These are phyloP conservation scores for Microcebus griseorufus DNA, from an alignment of 2,113 vertebrate genomes.

Conservation along the genomic window DNA sequence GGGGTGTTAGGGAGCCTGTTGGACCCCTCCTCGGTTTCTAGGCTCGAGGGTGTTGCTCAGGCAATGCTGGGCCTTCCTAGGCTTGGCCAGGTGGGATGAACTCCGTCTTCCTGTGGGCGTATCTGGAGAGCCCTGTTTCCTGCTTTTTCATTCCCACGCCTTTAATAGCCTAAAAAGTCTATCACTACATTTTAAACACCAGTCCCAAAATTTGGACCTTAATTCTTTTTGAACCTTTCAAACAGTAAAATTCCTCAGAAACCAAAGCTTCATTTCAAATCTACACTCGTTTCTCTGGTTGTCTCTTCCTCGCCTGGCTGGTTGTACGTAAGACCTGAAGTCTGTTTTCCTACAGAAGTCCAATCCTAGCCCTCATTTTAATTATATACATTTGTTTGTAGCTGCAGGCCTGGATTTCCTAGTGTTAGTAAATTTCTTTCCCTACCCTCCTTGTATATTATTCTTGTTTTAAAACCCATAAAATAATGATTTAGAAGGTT, in stretches of 20 bases:
- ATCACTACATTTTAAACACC: background rate
- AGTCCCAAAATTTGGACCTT: background rate
- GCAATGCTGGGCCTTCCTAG: too few relatives aligned
- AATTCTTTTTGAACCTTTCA: background rate
- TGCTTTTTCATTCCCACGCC: background rate
- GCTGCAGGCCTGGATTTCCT: background rate
- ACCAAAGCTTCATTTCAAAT: background rate
- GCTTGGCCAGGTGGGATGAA: background rate
- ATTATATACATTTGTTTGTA: background rate
- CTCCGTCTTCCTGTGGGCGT: rapidly evolving
- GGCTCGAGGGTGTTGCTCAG: background rate
- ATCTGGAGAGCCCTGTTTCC: background rate
- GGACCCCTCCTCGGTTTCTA: background rate
- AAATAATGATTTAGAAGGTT: background rate
- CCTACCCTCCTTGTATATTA: background rate
- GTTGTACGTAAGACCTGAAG: background rate
- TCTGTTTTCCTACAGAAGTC: background rate
- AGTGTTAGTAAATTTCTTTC: background rate
- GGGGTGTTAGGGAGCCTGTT: background rate
- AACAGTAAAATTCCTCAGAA: background rate
- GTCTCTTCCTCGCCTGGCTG: background rate
- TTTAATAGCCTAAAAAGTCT: background rate
- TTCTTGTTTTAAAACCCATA: background rate
- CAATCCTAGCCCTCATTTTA: background rate
- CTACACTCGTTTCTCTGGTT: background rate